A percentile compares a stretch with the other conserved stretches of the same genome.
Conservation (phyloP, 2,113 vertebrate genomes). For the Salvelinus alpinus region DNA sequence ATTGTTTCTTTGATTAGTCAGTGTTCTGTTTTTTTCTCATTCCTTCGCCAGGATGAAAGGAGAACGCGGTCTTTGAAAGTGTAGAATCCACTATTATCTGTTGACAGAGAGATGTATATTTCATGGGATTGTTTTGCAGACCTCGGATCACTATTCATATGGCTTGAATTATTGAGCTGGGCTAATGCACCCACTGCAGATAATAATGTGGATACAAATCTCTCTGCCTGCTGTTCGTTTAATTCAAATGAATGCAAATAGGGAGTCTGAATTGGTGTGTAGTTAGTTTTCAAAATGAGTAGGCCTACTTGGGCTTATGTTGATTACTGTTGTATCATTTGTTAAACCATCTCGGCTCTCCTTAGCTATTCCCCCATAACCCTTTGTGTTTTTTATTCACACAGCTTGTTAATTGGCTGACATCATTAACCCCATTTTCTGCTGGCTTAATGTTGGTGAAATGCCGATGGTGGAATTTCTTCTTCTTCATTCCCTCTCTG, state of each 20-base stretch:
- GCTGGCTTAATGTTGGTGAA: slow-evolving; percentile 58
- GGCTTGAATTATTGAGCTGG: slow-evolving; percentile 64
- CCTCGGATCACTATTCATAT: slow-evolving; percentile 29
- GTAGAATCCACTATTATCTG: slow-evolving; percentile 40
- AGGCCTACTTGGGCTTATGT: background rate
- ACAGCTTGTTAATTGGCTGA: slow-evolving; percentile 50
- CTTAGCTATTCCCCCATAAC: slow-evolving; percentile 55
- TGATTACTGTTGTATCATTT: background rate
- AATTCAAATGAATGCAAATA: slow-evolving; percentile 59
- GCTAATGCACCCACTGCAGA: slow-evolving; percentile 64
- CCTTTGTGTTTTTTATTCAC: slow-evolving; percentile 46
- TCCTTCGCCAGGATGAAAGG: background rate
- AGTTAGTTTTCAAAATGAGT: background rate
- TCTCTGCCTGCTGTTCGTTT: slow-evolving; percentile 46
- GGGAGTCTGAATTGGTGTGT: background rate
- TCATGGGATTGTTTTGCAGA: slow-evolving; percentile 47
- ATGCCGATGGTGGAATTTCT: slow-evolving; percentile 43
- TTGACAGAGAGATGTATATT: slow-evolving; percentile 34
- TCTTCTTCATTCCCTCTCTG: slow-evolving; percentile 12
- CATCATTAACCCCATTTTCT: slow-evolving; percentile 65
- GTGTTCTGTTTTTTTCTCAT: too few species aligned
- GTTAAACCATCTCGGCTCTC: slow-evolving; percentile 17
- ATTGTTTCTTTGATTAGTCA: too few species aligned
- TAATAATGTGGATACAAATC: slow-evolving; percentile 62
- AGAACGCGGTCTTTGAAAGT: slow-evolving; percentile 23